Percentiles rank a stretch among this genome's conserved stretches.
Conservation (phyloP, 2,888 invertebrate genomes). For the Steromphala cineraria region DNA sequence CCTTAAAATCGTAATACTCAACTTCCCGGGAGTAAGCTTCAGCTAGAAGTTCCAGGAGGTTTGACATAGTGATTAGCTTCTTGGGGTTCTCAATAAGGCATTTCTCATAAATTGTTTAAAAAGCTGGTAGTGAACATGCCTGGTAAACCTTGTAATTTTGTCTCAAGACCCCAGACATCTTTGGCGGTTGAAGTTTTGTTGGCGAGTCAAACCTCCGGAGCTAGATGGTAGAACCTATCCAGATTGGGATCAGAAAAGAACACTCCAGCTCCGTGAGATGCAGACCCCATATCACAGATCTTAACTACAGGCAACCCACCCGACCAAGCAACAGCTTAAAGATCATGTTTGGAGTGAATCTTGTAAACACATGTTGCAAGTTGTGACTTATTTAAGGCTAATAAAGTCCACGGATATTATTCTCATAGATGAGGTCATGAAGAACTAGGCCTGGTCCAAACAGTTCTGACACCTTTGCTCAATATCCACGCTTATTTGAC, state of each 20-base stretch:
- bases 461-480: not conserved
- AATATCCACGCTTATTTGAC: not conserved
- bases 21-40: too few relatives aligned
- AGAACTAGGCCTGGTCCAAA: not conserved
- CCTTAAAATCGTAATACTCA: too few relatives aligned
- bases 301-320: not conserved
- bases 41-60: too few relatives aligned
- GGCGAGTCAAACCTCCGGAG: not conserved
- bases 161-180: not conserved
- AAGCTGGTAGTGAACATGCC: not conserved
- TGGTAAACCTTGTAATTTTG: not conserved
- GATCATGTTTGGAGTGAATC: not conserved
- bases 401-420: not conserved
- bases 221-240: not conserved
- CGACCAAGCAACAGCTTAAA: not conserved
- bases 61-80: too few relatives aligned
- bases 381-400: not conserved
- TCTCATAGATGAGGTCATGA: not conserved
- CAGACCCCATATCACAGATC: not conserved
- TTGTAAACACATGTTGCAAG: not conserved
- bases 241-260: not conserved
- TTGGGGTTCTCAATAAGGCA: not conserved
- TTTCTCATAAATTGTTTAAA: not conserved
- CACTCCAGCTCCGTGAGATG: not conserved
- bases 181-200: not conserved